Percentiles rank a stretch among this genome's conserved stretches.
Conservation (phyloP, 30 jellyfish, hydroid and myxozoan genomes). For the Morbakka virulenta region DNA sequence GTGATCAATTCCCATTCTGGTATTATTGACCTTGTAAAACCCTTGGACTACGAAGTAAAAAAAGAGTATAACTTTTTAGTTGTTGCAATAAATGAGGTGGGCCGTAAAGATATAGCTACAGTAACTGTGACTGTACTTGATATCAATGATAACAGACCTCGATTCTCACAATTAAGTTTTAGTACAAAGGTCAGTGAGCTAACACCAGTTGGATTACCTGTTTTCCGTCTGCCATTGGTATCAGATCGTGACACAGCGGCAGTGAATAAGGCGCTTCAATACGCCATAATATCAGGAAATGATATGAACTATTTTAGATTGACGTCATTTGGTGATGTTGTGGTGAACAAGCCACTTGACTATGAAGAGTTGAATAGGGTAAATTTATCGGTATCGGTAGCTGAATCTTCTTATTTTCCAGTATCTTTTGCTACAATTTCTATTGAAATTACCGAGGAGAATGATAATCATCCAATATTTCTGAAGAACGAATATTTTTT, state of each 20-base stretch:
- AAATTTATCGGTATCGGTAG: conserved; percentile 9
- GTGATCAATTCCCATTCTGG: conserved; percentile 34
- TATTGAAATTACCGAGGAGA: conserved; percentile 56
- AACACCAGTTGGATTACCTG: conserved; percentile 25
- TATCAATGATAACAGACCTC: conserved; percentile 53
- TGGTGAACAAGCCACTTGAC: conserved; percentile 1
- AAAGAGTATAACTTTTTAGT: conserved; percentile 41
- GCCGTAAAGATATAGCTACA: conserved; percentile 25
- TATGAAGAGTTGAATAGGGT: conserved; percentile 23
- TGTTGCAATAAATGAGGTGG: conserved; percentile 44
- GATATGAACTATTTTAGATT: conserved; percentile 7
- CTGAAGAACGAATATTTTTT: neutral
- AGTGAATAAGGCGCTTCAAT: conserved; percentile 13
- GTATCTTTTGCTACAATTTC: conserved; percentile 9
- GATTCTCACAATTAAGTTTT: neutral
- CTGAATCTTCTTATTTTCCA: neutral
- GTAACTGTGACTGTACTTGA: conserved; percentile 57
- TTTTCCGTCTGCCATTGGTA: conserved; percentile 10
- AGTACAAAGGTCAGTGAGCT: conserved; percentile 16
- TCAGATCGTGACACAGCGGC: conserved; percentile 35
- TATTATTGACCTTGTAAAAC: neutral
- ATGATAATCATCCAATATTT: conserved; percentile 58
- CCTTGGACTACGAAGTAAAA: conserved; percentile 65
- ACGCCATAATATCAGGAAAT: conserved; percentile 23
- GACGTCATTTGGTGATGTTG: conserved; percentile 25